Conservation (phyloP, 2,797 vertebrate genomes). For the Rhinoraja longicauda region DNA sequence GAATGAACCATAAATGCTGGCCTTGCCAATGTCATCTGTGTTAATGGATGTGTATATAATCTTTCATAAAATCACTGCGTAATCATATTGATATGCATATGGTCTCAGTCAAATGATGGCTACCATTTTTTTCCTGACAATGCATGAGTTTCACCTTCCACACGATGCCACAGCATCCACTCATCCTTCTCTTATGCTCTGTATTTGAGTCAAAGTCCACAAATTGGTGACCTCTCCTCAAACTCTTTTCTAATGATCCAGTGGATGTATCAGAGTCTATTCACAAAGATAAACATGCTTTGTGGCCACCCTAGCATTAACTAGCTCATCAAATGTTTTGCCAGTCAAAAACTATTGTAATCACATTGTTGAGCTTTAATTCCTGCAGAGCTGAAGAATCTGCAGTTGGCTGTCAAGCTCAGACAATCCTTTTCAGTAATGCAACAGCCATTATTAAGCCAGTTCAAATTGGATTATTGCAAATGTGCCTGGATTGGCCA, state of each 20-base stretch:
- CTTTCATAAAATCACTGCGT: neutral
- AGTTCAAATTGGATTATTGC: neutral
- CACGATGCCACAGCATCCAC: neutral
- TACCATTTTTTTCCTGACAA: neutral
- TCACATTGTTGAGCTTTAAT: neutral
- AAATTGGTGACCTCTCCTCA: neutral
- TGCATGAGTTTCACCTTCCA: neutral
- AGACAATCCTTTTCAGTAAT: neutral
- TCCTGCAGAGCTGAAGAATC: neutral
- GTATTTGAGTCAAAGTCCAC: neutral
- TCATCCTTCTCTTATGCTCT: neutral
- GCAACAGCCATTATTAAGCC: neutral
- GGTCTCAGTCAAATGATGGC: neutral
- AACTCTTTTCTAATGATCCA: neutral
- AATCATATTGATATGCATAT: neutral
- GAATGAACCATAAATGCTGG: no score
- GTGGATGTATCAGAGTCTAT: neutral
- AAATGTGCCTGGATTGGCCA: neutral
- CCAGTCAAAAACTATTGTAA: neutral
- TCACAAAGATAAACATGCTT: neutral
- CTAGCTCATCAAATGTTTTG: neutral
- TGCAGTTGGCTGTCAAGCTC: neutral
- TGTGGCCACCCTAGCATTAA: neutral
- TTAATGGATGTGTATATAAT: no score
- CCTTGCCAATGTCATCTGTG: no score